A percentile compares a stretch with the other conserved stretches of the same genome.
These are phyloP conservation scores for Spialia ferax DNA, from an alignment of 2,888 invertebrate genomes.

Conservation along the genomic window DNA sequence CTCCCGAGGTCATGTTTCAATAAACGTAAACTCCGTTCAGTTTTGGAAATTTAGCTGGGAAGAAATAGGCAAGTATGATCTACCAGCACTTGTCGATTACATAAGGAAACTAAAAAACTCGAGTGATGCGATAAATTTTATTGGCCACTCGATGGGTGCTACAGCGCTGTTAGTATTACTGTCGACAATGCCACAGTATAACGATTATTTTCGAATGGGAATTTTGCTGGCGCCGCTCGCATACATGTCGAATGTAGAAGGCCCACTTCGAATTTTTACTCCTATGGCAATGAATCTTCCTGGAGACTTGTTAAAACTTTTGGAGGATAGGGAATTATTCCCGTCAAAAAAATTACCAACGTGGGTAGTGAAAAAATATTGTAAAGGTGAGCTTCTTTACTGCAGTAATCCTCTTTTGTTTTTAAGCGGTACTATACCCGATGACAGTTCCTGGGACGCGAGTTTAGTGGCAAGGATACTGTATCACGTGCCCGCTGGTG, in stretches of 20 bases:
- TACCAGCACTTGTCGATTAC: slow-evolving; percentile 66
- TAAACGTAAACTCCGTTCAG: slow-evolving; percentile 51
- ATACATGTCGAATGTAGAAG: slow-evolving; percentile 61
- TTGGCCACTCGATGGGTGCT: slow-evolving; percentile 76
- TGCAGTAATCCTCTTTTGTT: slow-evolving; percentile 71
- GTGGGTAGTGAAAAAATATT: slow-evolving; percentile 60
- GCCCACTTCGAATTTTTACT: slow-evolving; percentile 60
- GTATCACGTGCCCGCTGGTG: slow-evolving; percentile 68
- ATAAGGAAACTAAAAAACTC: slow-evolving; percentile 57
- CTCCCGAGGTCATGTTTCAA: slow-evolving; percentile 61
- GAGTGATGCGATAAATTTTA: slow-evolving; percentile 59
- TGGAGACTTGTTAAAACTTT: slow-evolving; percentile 52
- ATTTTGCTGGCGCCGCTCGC: slow-evolving; percentile 67
- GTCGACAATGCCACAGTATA: slow-evolving; percentile 61
- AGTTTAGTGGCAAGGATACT: slow-evolving; percentile 60
- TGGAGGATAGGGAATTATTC: slow-evolving; percentile 63
- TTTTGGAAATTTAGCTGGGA: slow-evolving; percentile 73
- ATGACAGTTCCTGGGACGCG: slow-evolving; percentile 49
- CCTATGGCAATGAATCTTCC: slow-evolving; percentile 53
- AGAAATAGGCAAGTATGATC: slow-evolving; percentile 70
- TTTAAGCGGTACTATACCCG: slow-evolving; percentile 58
- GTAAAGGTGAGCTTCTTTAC: slow-evolving; percentile 56
- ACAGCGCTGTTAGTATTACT: slow-evolving; percentile 67
- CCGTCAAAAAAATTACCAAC: slow-evolving; percentile 61
- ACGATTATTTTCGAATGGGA: slow-evolving; percentile 63